Evolutionary conservation across 2,113 vertebrate genomes (phyloP), one percentile per base, ranked within the genome.

Genomic region (Forbesichthys agassizii): DNA sequence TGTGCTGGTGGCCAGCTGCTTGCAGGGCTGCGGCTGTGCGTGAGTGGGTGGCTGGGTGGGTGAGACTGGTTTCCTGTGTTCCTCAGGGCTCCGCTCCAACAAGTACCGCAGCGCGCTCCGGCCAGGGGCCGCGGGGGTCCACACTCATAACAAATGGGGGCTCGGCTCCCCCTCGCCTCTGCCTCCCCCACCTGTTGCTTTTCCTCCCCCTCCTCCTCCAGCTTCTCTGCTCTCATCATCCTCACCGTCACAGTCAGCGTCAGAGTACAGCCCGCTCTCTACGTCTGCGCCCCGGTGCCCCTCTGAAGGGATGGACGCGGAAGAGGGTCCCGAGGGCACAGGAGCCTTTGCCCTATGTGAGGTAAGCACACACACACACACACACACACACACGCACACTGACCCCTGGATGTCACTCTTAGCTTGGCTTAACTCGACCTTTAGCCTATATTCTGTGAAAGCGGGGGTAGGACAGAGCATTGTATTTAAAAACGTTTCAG

Each of bases 41-140:
- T 64, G 74, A 94, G 91, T 95, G 90, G 88, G 86, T 91, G 93
- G 94, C 93, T 95, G 94, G 88, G 86, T 91, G 93, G 94, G 93
- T 95, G 94, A 96, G 94, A 95, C 88, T 93, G 88, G 84, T 95
- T 94, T 96, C 95, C 95, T 95, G 93, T 95, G 93, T 94, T 95
- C 93, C 94, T 94, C 95, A 96, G 95, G 94, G 92, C 91, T 93
- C 88, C 93, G 92, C 94, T 92, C 86, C 94, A 84, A 90, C 90
- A 88, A 89, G 94, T 91, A 83, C 90, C 84, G 83, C 90, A 83
- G 87, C 86, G 89, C 80, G 56, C 86, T 81, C 83, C 90, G 20
- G 87, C 91, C 89, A 83, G 90, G 92, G 92, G 92, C 90, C 88
- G 84, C 83, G 62, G 91, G 93, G 92, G 92, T 91, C 82, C 88